Evolutionary conservation across 2,113 vertebrate genomes (phyloP).

Genomic region (Oreochromis tanganicae): DNA sequence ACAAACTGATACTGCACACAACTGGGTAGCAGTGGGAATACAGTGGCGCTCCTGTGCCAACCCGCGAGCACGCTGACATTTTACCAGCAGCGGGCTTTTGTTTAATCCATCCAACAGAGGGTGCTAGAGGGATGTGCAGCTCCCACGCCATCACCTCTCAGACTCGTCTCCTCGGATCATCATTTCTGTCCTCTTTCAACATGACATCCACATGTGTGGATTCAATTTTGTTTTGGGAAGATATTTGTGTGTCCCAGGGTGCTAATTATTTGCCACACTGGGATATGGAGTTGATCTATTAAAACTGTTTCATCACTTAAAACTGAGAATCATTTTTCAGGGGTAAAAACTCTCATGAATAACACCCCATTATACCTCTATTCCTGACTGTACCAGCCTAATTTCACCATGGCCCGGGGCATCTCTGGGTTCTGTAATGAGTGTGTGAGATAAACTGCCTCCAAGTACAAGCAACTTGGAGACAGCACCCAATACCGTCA

Average conservation of each 20-base stretch:
- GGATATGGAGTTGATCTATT: background rate
- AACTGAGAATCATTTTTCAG: background rate
- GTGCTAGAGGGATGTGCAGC: conserved; percentile 33
- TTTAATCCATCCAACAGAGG: conserved; percentile 52
- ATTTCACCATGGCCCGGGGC: conserved; percentile 1
- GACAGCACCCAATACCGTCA: background rate
- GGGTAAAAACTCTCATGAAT: background rate
- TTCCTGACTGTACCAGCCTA: conserved; percentile 5
- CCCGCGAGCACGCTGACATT: background rate
- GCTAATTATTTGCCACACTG: background rate
- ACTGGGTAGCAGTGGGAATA: background rate
- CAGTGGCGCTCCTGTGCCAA: background rate
- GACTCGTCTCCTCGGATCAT: background rate
- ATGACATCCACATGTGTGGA: background rate
- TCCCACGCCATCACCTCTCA: background rate
- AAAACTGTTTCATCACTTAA: background rate
- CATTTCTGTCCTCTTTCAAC: background rate
- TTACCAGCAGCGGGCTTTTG: background rate
- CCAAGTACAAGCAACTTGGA: conserved; percentile 4
- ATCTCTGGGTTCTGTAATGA: background rate
- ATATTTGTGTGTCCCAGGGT: background rate
- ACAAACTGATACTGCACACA: background rate
- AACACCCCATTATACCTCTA: background rate
- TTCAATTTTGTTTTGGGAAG: background rate
- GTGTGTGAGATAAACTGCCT: background rate